phyloP scores from a whole-genome alignment of 2,113 vertebrate genomes.

The Gymnocephalus cernua region DNA sequence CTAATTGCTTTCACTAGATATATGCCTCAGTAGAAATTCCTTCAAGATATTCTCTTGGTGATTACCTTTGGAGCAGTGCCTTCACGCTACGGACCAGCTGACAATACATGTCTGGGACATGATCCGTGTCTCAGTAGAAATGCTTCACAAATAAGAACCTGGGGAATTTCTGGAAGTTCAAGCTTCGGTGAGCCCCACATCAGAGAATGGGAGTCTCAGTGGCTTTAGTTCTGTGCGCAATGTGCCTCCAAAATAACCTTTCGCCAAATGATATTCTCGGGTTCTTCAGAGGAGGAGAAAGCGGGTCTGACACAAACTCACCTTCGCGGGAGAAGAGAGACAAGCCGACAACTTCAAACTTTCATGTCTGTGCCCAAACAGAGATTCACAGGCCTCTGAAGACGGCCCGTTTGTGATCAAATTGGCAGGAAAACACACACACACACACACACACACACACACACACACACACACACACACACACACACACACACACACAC shows the following conservation, averaged over 20 bases:
- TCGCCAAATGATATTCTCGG: constrained; percentile 28
- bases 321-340: constrained; percentile 14
- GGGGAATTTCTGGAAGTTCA: constrained; percentile 51
- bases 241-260: constrained; percentile 37
- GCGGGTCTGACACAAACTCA: constrained; percentile 30
- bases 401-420: constrained; percentile 30
- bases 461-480: background rate
- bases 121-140: constrained; percentile 48
- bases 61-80: constrained; percentile 42
- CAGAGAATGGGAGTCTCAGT: constrained; percentile 36
- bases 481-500: background rate
- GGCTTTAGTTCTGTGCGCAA: constrained; percentile 32
- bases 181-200: constrained; percentile 40
- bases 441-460: background rate
- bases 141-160: constrained; percentile 55
- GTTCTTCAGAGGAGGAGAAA: constrained; percentile 18
- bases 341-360: background rate
- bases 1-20: constrained; percentile 53
- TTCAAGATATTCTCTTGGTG: constrained; percentile 43
- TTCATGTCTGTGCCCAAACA: background rate
- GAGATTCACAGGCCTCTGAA: constrained; percentile 7
- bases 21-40: constrained; percentile 20
- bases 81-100: constrained; percentile 32
- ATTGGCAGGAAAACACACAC: constrained; percentile 23
- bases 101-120: constrained; percentile 60